These are phyloP conservation scores for Drymodes brunneopygia DNA, from an alignment of 2,113 vertebrate species.

Conservation along the genomic window DNA sequence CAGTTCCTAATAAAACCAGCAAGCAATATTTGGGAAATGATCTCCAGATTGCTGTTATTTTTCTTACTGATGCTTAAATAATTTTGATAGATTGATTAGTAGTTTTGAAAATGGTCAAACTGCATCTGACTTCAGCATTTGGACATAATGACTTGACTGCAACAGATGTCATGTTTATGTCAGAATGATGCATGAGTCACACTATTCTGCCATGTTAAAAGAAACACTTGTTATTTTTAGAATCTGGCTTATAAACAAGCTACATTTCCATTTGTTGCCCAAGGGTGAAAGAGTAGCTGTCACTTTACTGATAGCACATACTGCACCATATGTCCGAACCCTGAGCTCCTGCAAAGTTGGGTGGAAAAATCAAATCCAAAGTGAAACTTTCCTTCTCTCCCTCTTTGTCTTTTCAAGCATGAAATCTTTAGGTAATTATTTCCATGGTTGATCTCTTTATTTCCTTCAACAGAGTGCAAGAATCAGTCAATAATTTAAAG, in stretches of 20 bases:
- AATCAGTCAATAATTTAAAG: background rate
- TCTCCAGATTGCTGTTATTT: background rate
- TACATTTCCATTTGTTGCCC: conserved; percentile 44
- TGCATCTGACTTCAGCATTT: conserved; percentile 16
- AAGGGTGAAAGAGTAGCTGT: conserved; percentile 59
- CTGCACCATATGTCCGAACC: background rate
- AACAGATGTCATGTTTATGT: conserved; percentile 27
- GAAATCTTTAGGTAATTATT: background rate
- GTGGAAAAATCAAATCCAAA: background rate
- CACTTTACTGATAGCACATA: conserved; percentile 5
- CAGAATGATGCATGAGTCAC: conserved; percentile 55
- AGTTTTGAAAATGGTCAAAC: conserved; percentile 16
- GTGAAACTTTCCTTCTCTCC: background rate
- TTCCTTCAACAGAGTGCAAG: background rate
- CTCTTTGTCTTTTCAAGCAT: background rate
- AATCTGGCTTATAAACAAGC: conserved; percentile 12
- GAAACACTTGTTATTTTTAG: conserved; percentile 50
- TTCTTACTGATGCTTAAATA: background rate
- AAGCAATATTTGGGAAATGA: background rate
- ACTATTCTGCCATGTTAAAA: conserved; percentile 8
- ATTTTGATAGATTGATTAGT: conserved; percentile 13
- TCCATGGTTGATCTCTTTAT: background rate
- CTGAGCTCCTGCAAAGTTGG: background rate
- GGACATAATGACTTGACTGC: background rate
- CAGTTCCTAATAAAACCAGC: background rate